Conservation (phyloP, 2,888 invertebrate genomes). For the Parascotia fuliginaria region DNA sequence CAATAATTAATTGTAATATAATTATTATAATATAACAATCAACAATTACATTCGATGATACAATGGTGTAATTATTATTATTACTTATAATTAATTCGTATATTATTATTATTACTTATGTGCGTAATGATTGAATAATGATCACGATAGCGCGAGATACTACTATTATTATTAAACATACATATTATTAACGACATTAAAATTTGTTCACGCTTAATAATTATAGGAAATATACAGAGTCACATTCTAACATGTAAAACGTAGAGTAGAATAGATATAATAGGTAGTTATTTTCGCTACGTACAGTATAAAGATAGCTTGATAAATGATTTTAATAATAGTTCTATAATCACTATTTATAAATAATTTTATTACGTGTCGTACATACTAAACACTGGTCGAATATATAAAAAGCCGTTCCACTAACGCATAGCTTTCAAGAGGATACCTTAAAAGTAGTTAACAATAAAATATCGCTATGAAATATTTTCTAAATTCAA, state of each 20-base stretch:
- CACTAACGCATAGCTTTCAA: slow-evolving; percentile 61
- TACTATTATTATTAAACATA: slow-evolving; percentile 44
- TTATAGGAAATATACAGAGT: slow-evolving; percentile 52
- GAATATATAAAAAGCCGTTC: slow-evolving; percentile 61
- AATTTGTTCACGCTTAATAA: slow-evolving; percentile 46
- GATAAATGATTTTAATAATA: slow-evolving; percentile 49
- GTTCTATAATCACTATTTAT: slow-evolving; percentile 41
- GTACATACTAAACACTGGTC: slow-evolving; percentile 61
- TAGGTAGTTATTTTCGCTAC: slow-evolving; percentile 38
- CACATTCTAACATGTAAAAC: slow-evolving; percentile 58
- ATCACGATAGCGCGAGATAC: slow-evolving; percentile 59
- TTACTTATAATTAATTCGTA: slow-evolving; percentile 76
- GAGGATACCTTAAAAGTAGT: slow-evolving; percentile 79
- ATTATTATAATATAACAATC: slow-evolving; percentile 74
- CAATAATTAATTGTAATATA: slow-evolving; percentile 70
- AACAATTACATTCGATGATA: slow-evolving; percentile 84
- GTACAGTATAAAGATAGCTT: slow-evolving; percentile 54
- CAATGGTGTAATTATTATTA: slow-evolving; percentile 67
- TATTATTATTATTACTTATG: slow-evolving; percentile 59
- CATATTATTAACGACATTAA: slow-evolving; percentile 47
- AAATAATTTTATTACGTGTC: slow-evolving; percentile 45
- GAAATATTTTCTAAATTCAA: slow-evolving; percentile 66
- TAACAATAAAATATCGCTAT: slow-evolving; percentile 78
- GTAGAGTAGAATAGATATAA: slow-evolving; percentile 42
- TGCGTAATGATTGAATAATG: slow-evolving; percentile 72